Evolutionary conservation across 2,888 invertebrate species (phyloP), one percentile per base, ranked within the genome.

Genomic region (Dicycla oo): DNA sequence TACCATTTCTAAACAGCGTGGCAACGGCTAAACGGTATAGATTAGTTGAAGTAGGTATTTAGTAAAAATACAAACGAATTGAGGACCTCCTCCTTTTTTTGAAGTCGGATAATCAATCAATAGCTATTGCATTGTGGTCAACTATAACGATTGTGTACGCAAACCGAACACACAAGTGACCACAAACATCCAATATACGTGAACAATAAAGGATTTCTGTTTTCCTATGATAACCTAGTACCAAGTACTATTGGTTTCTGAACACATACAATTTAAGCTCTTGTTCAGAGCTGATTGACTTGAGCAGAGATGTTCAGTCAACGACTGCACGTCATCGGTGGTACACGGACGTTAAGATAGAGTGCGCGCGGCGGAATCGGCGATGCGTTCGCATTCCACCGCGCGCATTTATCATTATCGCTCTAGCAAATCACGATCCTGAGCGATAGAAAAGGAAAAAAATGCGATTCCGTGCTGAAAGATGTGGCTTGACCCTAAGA

Each of bases 81-180:
- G n/a, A n/a, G n/a, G n/a, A n/a, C n/a, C n/a, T n/a, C n/a, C n/a
- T n/a, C n/a, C n/a, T n/a, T n/a, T n/a, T n/a, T n/a, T n/a, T n/a
- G n/a, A n/a, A n/a, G n/a, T n/a, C n/a, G n/a, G n/a, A 45, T 34
- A 53, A 71, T 73, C 51, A 72, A 30, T 20, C 51, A 72, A 23
- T 20, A 43, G 8, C 18, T 23, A 45, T 38, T 61, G n/a, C 18
- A 62, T 20, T 62, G 26, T 53, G 26, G 34, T 34, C 2, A 45
- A 72, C 38, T 45, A 45, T 30, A 74, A 61, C 26, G 15, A 45
- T 62, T 62, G 53, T 26, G 23, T 60, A 13, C 23, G 11, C 34
- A 43, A 30, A 18, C 20, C 58, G 26, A 38, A 45, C 62, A 51
- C 49, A 60, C 49, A 38, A 61, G 53, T 30, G 34, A 62, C 23